phyloP scores from a whole-genome alignment of 2,888 invertebrate genomes.

The Leistus spinibarbis region DNA sequence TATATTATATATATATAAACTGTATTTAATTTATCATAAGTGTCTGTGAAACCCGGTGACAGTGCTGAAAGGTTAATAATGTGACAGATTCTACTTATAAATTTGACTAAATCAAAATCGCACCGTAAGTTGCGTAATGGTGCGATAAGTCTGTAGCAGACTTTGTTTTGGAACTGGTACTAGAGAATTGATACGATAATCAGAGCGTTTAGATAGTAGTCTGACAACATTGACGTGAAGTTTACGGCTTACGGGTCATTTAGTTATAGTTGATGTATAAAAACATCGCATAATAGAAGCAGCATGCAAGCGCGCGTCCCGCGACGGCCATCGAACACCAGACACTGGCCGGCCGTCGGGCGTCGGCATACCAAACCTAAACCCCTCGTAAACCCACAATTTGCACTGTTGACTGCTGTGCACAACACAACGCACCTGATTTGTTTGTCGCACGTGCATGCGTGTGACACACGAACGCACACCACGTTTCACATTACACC shows the following conservation, averaged over 20 bases:
- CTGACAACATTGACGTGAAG: neutral
- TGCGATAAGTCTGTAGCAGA: no score
- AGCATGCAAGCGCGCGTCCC: neutral
- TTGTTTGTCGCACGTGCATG: constrained; percentile 20
- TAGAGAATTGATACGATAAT: neutral
- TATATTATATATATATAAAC: no score
- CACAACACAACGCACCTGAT: constrained; percentile 22
- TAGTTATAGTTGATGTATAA: neutral
- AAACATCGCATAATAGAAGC: neutral
- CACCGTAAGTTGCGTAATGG: no score
- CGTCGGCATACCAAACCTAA: neutral
- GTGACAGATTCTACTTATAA: no score
- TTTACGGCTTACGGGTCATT: neutral
- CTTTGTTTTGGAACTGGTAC: no score
- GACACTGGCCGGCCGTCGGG: neutral
- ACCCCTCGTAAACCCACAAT: neutral
- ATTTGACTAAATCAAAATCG: no score
- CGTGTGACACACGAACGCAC: constrained; percentile 18
- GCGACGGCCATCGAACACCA: neutral
- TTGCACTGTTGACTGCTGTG: constrained; percentile 21
- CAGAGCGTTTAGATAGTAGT: neutral
- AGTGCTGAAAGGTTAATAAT: no score
- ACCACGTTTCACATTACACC: constrained; percentile 10
- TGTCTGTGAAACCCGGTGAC: no score
- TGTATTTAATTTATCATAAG: no score